Evolutionary conservation across 2,797 vertebrate species (phyloP).

Genomic region (Eutrigla gurnardus): DNA sequence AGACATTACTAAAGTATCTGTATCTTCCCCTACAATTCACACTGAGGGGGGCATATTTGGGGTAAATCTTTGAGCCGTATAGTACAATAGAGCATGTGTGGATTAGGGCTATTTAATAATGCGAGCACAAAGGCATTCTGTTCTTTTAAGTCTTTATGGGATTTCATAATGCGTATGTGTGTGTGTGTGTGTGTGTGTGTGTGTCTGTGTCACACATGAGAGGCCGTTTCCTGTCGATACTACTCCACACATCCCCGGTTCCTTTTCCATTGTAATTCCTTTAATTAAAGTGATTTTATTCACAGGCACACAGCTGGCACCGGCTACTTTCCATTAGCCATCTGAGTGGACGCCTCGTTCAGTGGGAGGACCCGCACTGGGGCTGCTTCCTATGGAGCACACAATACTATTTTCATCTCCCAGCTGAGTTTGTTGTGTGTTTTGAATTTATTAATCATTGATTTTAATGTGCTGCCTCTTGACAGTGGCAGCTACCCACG

Average conservation of each 20-base stretch:
- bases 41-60: conserved; percentile 63
- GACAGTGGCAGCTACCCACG: conserved; percentile 87
- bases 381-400: conserved; percentile 85
- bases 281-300: conserved; percentile 92
- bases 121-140: conserved; percentile 73
- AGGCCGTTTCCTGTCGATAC: conserved; percentile 84
- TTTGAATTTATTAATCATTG: conserved; percentile 92
- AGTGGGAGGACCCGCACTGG: conserved; percentile 85
- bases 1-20: conserved; percentile 56
- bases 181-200: conserved; percentile 33
- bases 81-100: conserved; percentile 75
- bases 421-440: conserved; percentile 91
- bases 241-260: conserved; percentile 78
- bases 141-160: conserved; percentile 82
- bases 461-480: conserved; percentile 89
- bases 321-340: conserved; percentile 89
- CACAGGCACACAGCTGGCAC: conserved; percentile 89
- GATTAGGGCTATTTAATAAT: conserved; percentile 80
- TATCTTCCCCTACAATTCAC: conserved; percentile 53
- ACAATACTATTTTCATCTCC: conserved; percentile 89
- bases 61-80: conserved; percentile 66
- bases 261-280: conserved; percentile 88
- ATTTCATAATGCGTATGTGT: conserved; percentile 66
- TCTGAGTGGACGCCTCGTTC: conserved; percentile 86
- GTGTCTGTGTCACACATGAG: conserved; percentile 68